Evolutionary conservation across 2,888 invertebrate genomes (phyloP).

Genomic region (Netelia inedita): DNA sequence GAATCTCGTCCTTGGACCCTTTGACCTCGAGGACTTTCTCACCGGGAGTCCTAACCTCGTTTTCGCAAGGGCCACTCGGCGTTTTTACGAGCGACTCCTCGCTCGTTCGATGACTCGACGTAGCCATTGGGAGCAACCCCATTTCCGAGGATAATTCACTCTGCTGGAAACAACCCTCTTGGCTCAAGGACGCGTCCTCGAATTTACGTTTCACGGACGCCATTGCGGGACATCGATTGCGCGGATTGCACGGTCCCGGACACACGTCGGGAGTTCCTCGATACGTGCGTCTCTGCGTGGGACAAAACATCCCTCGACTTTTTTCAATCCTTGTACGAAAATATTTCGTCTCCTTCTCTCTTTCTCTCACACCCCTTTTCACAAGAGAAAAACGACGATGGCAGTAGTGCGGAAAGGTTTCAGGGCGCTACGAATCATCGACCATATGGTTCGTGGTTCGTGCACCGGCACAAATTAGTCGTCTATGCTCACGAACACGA

Average conservation of each 20-base stretch:
- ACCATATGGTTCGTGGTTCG: conserved; percentile 61
- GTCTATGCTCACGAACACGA: conserved; percentile 16
- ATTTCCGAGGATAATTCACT: conserved; percentile 1
- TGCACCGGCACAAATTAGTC: conserved; percentile 63
- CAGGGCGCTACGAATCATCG: not conserved
- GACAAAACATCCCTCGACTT: conserved; percentile 59
- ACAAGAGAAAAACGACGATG: not conserved
- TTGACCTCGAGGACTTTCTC: conserved; percentile 32
- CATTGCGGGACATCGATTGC: conserved; percentile 48
- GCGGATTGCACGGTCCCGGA: conserved; percentile 77
- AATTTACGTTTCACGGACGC: conserved; percentile 23
- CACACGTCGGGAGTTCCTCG: conserved; percentile 72
- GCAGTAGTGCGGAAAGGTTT: not conserved
- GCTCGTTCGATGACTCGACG: conserved; percentile 29
- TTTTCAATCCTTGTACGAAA: not conserved
- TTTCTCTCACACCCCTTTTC: not conserved
- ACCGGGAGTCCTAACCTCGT: conserved; percentile 34
- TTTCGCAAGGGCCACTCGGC: conserved; percentile 23
- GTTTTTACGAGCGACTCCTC: conserved; percentile 18
- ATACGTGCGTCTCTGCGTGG: conserved; percentile 68
- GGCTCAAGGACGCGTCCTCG: conserved; percentile 9
- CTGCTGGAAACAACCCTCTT: conserved; percentile 22
- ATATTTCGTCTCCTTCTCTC: not conserved
- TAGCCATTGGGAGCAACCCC: conserved; percentile 26
- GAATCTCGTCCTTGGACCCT: not conserved